Conservation (phyloP, 1,140 invertebrate species). For the Asbolus verrucosus region DNA sequence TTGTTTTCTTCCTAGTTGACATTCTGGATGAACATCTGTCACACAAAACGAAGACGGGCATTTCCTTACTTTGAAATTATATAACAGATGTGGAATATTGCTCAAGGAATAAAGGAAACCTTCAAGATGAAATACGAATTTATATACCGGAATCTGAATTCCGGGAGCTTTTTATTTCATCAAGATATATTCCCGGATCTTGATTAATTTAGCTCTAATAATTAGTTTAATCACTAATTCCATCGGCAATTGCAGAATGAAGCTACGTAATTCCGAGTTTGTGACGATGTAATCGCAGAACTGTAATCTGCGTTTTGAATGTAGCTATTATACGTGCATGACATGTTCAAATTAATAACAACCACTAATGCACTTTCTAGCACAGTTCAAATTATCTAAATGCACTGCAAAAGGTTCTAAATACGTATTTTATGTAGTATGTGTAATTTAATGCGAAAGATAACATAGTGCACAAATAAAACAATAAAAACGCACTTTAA, state of each 20-base stretch:
- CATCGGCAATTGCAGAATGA: conserved; percentile 16
- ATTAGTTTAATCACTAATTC: conserved; percentile 18
- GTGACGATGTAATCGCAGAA: conserved; percentile 36
- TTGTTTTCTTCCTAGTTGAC: conserved; percentile 45
- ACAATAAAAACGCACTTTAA: conserved; percentile 12
- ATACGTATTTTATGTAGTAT: conserved; percentile 15
- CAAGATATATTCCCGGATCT: neutral
- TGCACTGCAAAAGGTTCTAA: conserved; percentile 7
- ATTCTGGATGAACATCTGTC: conserved; percentile 44
- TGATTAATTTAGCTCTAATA: conserved; percentile 15
- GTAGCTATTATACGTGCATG: conserved; percentile 32
- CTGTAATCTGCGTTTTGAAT: conserved; percentile 22
- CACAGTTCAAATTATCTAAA: conserved; percentile 30
- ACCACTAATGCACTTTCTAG: conserved; percentile 22
- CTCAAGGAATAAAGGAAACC: conserved; percentile 14
- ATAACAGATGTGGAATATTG: conserved; percentile 45
- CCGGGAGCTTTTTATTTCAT: neutral
- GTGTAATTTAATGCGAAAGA: conserved; percentile 15
- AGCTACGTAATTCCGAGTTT: conserved; percentile 22
- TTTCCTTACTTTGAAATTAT: conserved; percentile 47
- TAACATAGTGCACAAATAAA: conserved; percentile 1
- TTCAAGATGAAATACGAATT: conserved; percentile 29
- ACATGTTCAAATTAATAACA: conserved; percentile 35
- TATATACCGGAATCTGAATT: conserved; percentile 9
- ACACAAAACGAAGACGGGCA: conserved; percentile 32